Conservation (phyloP, 2,888 invertebrate species). For the Paralinhomoeus sp. region DNA sequence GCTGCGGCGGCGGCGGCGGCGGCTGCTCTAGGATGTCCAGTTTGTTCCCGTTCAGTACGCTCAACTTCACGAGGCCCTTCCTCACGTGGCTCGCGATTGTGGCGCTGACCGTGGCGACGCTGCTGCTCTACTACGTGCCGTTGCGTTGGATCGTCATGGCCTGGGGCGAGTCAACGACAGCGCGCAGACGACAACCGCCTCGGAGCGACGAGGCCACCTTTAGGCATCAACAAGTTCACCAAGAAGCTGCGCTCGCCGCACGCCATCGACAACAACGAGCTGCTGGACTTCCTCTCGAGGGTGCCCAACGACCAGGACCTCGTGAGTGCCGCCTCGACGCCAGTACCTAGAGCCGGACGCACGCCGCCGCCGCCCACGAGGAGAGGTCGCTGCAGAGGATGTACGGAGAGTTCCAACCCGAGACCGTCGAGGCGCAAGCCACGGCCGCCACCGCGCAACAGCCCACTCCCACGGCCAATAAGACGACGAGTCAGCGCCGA, state of each 20-base stretch:
- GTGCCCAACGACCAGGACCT: conserved; percentile 80
- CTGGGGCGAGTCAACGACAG: conserved; percentile 54
- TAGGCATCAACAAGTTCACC: conserved; percentile 65
- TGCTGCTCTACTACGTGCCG: conserved; percentile 67
- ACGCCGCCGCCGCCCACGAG: not conserved
- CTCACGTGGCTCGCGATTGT: conserved; percentile 71
- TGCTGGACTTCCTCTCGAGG: conserved; percentile 69
- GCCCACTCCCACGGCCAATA: no score
- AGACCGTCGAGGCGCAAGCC: conserved; percentile 5
- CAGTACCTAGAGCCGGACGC: not conserved
- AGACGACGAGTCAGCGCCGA: no score
- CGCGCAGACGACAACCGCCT: conserved; percentile 2
- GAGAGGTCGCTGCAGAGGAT: not conserved
- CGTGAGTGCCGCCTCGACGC: conserved; percentile 32
- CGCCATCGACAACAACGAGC: conserved; percentile 84
- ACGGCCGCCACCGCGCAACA: no score
- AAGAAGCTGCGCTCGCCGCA: conserved; percentile 73
- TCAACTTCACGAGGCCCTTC: conserved; percentile 90
- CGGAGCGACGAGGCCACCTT: no score
- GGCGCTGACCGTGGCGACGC: conserved; percentile 44
- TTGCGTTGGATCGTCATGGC: conserved; percentile 63
- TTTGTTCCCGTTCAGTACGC: conserved; percentile 40
- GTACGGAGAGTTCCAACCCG: conserved; percentile 7
- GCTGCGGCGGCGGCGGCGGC: no score
- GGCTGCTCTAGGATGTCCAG: no score